Conservation (phyloP, 2,888 invertebrate species). For the Drosophila nr. perissopoda region DNA sequence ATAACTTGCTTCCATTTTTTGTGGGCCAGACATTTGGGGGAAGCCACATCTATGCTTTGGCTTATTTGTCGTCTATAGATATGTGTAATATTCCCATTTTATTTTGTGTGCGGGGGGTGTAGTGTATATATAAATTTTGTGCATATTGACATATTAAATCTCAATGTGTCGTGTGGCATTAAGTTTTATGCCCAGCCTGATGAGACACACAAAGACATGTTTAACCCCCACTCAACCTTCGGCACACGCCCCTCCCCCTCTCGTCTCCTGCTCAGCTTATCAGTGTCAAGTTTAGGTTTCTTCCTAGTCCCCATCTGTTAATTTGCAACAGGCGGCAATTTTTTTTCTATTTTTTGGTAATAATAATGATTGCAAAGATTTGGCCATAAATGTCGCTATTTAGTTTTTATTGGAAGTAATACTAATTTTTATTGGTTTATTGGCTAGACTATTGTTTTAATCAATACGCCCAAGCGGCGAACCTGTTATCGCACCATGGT, state of each 20-base stretch:
- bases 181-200: constrained; percentile 64
- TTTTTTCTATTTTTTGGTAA: constrained; percentile 18
- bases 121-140: constrained; percentile 77
- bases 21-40: constrained; percentile 50
- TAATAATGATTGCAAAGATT: constrained; percentile 81
- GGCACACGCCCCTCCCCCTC: neutral
- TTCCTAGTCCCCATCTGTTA: constrained; percentile 13
- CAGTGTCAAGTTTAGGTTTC: constrained; percentile 22
- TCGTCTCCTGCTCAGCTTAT: constrained; percentile 10
- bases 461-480: constrained; percentile 61
- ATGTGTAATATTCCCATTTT: constrained; percentile 30
- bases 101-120: constrained; percentile 16
- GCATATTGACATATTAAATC: constrained; percentile 83
- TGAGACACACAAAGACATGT: constrained; percentile 33
- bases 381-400: constrained; percentile 82
- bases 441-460: constrained; percentile 76
- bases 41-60: constrained; percentile 55
- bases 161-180: constrained; percentile 83
- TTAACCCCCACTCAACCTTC: constrained; percentile 5
- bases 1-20: constrained; percentile 20
- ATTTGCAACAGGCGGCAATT: constrained; percentile 11
- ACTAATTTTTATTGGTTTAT: constrained; percentile 82
- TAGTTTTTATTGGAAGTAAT: constrained; percentile 83
- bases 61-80: constrained; percentile 36
- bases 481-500: constrained; percentile 48